Evolutionary conservation across 1,140 invertebrate species (phyloP).

Genomic region (Nasonia longicornis): DNA sequence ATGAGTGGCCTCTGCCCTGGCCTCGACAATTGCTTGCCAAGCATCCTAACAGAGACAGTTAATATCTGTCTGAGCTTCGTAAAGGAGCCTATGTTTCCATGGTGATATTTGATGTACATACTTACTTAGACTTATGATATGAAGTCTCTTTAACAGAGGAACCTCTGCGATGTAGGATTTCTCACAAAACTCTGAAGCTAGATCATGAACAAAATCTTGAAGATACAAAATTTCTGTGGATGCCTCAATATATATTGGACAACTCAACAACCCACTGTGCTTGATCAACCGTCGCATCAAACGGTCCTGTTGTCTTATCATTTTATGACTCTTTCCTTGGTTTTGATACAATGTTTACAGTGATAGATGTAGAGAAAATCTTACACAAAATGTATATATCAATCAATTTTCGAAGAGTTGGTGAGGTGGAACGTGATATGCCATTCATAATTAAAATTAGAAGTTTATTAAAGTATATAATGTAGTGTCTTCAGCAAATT

Average conservation of each 20-base stretch:
- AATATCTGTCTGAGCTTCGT: slow-evolving; percentile 63
- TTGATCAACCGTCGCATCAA: slow-evolving; percentile 32
- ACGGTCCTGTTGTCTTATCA: slow-evolving; percentile 28
- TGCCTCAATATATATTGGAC: slow-evolving; percentile 8
- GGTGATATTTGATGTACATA: slow-evolving; percentile 61
- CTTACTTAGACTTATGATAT: slow-evolving; percentile 56
- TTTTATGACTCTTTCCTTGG: slow-evolving; percentile 52
- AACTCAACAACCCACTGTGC: slow-evolving; percentile 15
- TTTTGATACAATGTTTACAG: slow-evolving; percentile 61
- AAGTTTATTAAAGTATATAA: slow-evolving; percentile 23
- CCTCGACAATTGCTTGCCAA: slow-evolving; percentile 77
- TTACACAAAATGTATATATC: slow-evolving; percentile 25
- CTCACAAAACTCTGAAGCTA: slow-evolving; percentile 5
- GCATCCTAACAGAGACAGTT: slow-evolving; percentile 74
- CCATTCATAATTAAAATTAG: slow-evolving; percentile 23
- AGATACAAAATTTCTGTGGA: slow-evolving; percentile 29
- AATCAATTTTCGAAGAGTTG: slow-evolving; percentile 25
- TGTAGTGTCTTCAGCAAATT: slow-evolving; percentile 31
- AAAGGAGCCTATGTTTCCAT: slow-evolving; percentile 57
- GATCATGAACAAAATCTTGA: slow-evolving; percentile 12
- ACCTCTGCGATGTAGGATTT: neutral
- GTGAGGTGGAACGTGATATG: slow-evolving; percentile 23
- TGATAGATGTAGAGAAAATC: slow-evolving; percentile 21
- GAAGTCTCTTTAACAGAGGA: slow-evolving; percentile 49
- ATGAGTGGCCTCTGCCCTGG: slow-evolving; percentile 89